Evolutionary conservation across 2,888 invertebrate genomes (phyloP), one percentile per base, ranked within the genome.

Genomic region (Miltochrista miniata): DNA sequence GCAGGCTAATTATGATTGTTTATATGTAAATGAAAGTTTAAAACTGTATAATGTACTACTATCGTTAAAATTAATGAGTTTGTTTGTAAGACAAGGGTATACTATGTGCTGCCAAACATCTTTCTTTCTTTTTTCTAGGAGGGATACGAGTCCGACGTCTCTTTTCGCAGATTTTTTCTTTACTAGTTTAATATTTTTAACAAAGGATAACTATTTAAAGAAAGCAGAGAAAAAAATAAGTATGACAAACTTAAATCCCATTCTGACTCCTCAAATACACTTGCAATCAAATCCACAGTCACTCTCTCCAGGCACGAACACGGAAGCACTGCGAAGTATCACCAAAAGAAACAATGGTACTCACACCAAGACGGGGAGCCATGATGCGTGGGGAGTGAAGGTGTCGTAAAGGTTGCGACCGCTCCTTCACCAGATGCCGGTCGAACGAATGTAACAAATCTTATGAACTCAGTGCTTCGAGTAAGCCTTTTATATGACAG

Each of bases 401-500:
- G 66, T 63, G 59, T 65, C 64, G 58, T 50, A 49, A 43, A 60
- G 61, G 59, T 61, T 59, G 67, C 69, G 65, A 67, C 69, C 67
- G 70, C 66, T 60, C 68, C 68, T 64, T 59, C 73, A 70, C 71
- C 74, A 67, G 68, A 63, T 68, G 67, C 72, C 56, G 59, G 60
- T 67, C 59, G 61, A 68, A 68, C 67, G 73, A 78, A 77, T 59
- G 76, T 66, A 68, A 70, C 66, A 68, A 78, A 72, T 83, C 74
- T 77, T 79, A 69, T 82, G 76, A 71, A 68, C 59, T 74, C 57
- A 55, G 57, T 61, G 58, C 59, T 61, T 54, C 66, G 68, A 64
- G 68, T 54, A 58, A 71, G 78, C 76, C 85, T 87, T 89, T 79
- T 90, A 89, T 90, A 89, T 83, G 74, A 78, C 79, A 78, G 87